Evolutionary conservation across 1,140 invertebrate genomes (phyloP), one percentile per base, ranked within the genome.

Genomic region (Zaprionus capensis): DNA sequence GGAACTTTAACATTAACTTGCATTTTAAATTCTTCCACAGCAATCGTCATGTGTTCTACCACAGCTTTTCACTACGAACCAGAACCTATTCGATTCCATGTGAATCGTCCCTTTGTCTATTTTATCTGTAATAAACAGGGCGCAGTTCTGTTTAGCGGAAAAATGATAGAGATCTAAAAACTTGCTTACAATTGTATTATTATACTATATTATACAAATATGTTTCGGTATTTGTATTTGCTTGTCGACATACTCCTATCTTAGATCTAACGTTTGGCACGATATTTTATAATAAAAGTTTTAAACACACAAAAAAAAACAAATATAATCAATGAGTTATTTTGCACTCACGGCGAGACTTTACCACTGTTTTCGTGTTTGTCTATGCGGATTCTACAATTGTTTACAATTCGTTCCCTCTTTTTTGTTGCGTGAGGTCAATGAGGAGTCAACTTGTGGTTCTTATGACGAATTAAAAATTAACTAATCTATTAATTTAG

Each of bases 11-110:
- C 5, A 44, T 55, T 59, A 38, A 36, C 4, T 12, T n/a, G 12
- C 9, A 44, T 61, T 24, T 65, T 65, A 20, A 26, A 65, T 49
- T 26, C 46, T 49, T 15, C 41, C 14, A 14, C 72, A 81, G 72
- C 72, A 26, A 24, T 80, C 6, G 11, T 70, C 28, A 71, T 71
- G 61, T 65, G 46, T 56, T 17, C 6, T 1, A 3, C 11, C 6
- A 64, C 53, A n/a, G 26, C 41, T 17, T 11, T 51, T 15, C 9
- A 20, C 5, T 15, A 15, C 5, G 36, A 56, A 3, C 17, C 51
- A 65, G 6, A 5, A 22, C 69, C 75, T 7, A 15, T 51, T 11
- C 14, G 12, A 12, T 72, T 77, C 64, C 17, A 57, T 53, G 70
- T 26, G 31, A 51, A 62, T 20, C 46, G 36, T 15, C 65, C 65